Conservation (phyloP, 2,888 invertebrate species). For the Agapostemon virescens region DNA sequence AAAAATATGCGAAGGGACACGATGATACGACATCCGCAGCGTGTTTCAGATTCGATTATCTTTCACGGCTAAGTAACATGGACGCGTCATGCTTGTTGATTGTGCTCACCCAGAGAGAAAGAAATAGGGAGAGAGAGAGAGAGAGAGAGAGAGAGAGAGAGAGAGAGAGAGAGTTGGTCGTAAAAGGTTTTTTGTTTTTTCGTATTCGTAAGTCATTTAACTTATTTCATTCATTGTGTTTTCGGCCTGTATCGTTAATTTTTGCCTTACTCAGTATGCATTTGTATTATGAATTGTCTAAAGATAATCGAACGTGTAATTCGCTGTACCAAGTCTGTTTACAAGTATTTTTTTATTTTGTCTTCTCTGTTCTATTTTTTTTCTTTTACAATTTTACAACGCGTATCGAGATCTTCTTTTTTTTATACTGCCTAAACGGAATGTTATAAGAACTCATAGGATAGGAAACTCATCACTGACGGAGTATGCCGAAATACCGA, state of each 20-base stretch:
- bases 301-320: slow-evolving; percentile 76
- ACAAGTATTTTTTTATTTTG: slow-evolving; percentile 61
- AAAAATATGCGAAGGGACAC: slow-evolving; percentile 68
- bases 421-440: slow-evolving; percentile 64
- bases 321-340: slow-evolving; percentile 69
- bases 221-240: slow-evolving; percentile 23
- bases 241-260: slow-evolving; percentile 4
- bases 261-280: slow-evolving; percentile 13
- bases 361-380: slow-evolving; percentile 47
- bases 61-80: slow-evolving; percentile 51
- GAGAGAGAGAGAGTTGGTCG: slow-evolving; percentile 7
- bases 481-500: slow-evolving; percentile 73
- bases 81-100: slow-evolving; percentile 38
- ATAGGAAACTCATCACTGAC: slow-evolving; percentile 73
- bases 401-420: slow-evolving; percentile 56
- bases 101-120: slow-evolving; percentile 11
- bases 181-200: slow-evolving; percentile 1
- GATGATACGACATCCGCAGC: slow-evolving; percentile 68
- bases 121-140: neutral
- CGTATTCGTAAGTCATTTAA: slow-evolving; percentile 38
- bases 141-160: neutral
- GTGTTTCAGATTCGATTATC: slow-evolving; percentile 76
- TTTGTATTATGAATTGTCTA: slow-evolving; percentile 41
- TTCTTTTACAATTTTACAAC: slow-evolving; percentile 52
- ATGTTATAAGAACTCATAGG: slow-evolving; percentile 70